Evolutionary conservation across 2,888 invertebrate genomes (phyloP), one percentile per base, ranked within the genome.

Genomic region (Agonum fuliginosum): DNA sequence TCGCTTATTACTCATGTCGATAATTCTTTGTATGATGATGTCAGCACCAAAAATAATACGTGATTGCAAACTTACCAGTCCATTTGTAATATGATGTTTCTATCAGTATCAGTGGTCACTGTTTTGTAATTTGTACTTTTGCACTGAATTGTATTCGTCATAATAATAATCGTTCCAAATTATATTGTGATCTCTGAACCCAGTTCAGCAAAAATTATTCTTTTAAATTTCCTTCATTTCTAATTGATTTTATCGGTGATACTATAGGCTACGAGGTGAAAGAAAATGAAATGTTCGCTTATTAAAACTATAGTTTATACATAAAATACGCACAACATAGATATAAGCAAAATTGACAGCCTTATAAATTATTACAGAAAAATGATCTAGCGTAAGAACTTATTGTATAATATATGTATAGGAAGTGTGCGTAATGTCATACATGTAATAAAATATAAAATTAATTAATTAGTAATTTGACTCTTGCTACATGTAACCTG

Each of bases 301-400:
- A 77, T 41, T 77, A 77, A 77, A 77, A 77, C 54, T 77, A 69
- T 77, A 77, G 70, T 77, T 77, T 77, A 77, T 77, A 77, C 77
- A 77, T 75, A 75, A 70, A 77, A 77, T 77, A 77, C 77, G 77
- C 77, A 77, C 77, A 77, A 77, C 77, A 70, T 77, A 77, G 70
- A 70, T 77, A 24, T 77, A 77, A 77, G 77, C 77, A 77, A 77
- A 77, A 77, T 77, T 77, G 77, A 77, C 77, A 77, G 77, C 77
- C 77, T 77, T 77, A 77, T 77, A 77, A 77, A 77, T 77, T 58
- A 77, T 77, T 69, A 76, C 67, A 58, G 77, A 77, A 70, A 37
- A 75, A 48, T 30, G 41, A 69, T 48, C 30, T 75, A 75, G 67
- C 75, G 48, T 75, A 75, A 75, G 75, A 75, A 75, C 75, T 75